Evolutionary conservation across 2,888 invertebrate genomes (phyloP).

Genomic region (Leucozona laternaria): DNA sequence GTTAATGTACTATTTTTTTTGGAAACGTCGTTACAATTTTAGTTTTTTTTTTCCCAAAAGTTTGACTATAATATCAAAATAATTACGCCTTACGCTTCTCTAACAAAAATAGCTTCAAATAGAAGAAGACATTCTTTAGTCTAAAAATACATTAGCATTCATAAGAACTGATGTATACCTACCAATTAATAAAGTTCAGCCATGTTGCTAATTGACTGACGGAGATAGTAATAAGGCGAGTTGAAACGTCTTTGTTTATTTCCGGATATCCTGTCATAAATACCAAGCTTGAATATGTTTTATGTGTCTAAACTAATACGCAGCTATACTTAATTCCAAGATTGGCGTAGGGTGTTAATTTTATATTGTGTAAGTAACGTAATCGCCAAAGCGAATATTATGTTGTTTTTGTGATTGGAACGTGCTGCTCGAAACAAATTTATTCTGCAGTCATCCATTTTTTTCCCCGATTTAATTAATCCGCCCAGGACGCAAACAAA

Average conservation of each 20-base stretch:
- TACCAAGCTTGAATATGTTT: neutral
- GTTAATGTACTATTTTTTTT: neutral
- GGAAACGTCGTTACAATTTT: neutral
- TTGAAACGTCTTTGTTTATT: neutral
- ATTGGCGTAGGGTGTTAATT: neutral
- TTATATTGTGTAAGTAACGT: neutral
- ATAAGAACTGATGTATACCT: no score
- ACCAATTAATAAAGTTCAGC: constrained; percentile 8
- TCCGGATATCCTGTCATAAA: constrained; percentile 14
- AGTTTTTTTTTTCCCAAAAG: neutral
- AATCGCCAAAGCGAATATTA: neutral
- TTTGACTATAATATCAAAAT: neutral
- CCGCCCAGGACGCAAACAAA: constrained; percentile 19
- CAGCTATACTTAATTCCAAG: no score
- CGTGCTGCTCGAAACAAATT: constrained; percentile 21
- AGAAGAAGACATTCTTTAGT: neutral
- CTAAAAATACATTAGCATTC: neutral
- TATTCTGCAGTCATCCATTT: constrained; percentile 18
- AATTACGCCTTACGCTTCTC: neutral
- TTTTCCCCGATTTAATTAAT: constrained; percentile 9
- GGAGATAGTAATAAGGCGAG: neutral
- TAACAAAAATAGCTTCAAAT: neutral
- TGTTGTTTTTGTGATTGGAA: neutral
- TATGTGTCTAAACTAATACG: neutral
- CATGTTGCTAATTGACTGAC: constrained; percentile 11